Base-by-base conservation (phyloP, 2,113 vertebrate species). In the Triplophysa tibetana region DNA sequence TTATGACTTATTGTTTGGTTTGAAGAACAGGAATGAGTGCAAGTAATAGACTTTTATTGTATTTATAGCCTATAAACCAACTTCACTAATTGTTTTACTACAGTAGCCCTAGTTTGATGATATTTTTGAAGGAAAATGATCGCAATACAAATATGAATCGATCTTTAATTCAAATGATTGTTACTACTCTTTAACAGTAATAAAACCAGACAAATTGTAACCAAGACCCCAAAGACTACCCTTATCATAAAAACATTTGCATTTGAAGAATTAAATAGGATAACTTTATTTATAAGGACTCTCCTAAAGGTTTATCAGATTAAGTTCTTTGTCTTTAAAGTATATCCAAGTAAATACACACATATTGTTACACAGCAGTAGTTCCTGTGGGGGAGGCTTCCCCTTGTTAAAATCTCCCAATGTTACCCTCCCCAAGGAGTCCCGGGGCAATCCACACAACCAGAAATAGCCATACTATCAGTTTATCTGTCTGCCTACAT, bases 401-500 rank as follows among this genome's bases (percentile, higher is more conserved):
- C 68, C 52, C 33, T 61, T n/a, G 16, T 26, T 58, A 52, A 60
- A n/a, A 33, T 50, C 50, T 70, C 60, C 50, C 26, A 66, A 63
- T 52, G 11, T 17, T 33, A 7, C 50, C 78, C 78, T 80, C 50
- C 21, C 16, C 13, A 24, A 48, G 74, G 70, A 73, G 66, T 82
- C 56, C 63, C 12, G 13, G 67, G 19, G 8, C 4, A 76, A 61
- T 81, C 68, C 81, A 61, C 65, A 80, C 58, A 58, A 62, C 85
- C 84, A 86, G 75, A 83, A 88, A 89, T 83, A 88, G 85, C 67
- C 84, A 65, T 82, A n/a, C 45, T 65, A 70, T 81, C 54, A 33
- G n/a, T 43, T 70, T 85, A 5, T 60, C 29, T 62, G 64, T 84
- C 77, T 85, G 64, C 74, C 78, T 87, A 74, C 75, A 76, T 62